Conservation (phyloP, 2,888 invertebrate genomes). For the Microdon myrmicae region DNA sequence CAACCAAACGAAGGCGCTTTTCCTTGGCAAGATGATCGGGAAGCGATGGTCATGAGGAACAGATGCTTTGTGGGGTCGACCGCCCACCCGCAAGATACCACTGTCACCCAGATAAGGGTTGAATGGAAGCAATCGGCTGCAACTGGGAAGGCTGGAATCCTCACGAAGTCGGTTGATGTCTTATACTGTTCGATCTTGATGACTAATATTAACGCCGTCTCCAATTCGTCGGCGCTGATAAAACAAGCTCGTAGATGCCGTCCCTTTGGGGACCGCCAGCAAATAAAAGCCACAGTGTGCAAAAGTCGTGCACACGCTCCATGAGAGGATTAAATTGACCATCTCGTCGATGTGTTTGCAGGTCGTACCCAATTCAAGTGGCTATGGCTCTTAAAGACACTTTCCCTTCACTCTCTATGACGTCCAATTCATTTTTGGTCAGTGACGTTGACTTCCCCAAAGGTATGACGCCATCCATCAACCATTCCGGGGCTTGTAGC, state of each 20-base stretch:
- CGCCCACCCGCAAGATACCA: too few species aligned
- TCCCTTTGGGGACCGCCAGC: conserved; percentile 3
- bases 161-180: too few species aligned
- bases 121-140: too few species aligned
- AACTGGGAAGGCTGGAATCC: too few species aligned
- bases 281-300: conserved; percentile 2
- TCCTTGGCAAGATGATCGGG: not conserved
- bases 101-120: too few species aligned
- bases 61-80: too few species aligned
- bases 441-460: too few species aligned
- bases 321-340: not conserved
- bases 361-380: not conserved
- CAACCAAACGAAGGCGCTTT: not conserved
- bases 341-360: conserved; percentile 4
- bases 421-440: too few species aligned
- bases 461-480: too few species aligned
- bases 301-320: conserved; percentile 5
- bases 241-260: not conserved
- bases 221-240: conserved; percentile 7
- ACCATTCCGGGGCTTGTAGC: too few species aligned
- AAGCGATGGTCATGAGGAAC: not conserved
- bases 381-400: not conserved
- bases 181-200: not conserved
- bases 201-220: not conserved
- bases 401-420: too few species aligned